Percentiles rank a stretch among this genome's conserved stretches.
Conservation (phyloP, 2,113 vertebrate genomes). For the Nannospalax galili region DNA sequence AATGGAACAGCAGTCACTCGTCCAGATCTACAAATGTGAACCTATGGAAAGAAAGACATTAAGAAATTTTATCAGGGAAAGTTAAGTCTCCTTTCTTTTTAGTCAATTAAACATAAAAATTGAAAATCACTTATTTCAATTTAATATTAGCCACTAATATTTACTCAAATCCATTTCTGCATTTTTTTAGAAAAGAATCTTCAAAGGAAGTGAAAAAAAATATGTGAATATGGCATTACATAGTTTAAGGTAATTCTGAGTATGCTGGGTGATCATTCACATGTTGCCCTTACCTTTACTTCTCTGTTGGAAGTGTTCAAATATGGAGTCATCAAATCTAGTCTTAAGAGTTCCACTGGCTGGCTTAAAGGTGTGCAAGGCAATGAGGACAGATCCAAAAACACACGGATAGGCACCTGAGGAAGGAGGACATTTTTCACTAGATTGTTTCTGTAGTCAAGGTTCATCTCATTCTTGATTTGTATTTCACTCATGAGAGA, state of each 20-base stretch:
- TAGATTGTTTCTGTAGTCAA: neutral
- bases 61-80: conserved; percentile 18
- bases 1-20: conserved; percentile 94
- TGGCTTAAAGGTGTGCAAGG: conserved; percentile 92
- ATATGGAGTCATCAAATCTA: conserved; percentile 94
- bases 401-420: conserved; percentile 96
- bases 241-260: conserved; percentile 1
- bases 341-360: conserved; percentile 91
- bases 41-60: conserved; percentile 83
- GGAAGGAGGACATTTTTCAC: neutral
- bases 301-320: conserved; percentile 90
- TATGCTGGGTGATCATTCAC: neutral
- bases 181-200: conserved; percentile 42
- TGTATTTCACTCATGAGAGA: neutral
- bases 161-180: conserved; percentile 20
- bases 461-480: neutral
- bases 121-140: conserved; percentile 21
- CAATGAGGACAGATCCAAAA: conserved; percentile 94
- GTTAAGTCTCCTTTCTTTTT: neutral
- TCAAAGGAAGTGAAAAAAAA: conserved; percentile 35
- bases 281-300: conserved; percentile 89
- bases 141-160: conserved; percentile 37
- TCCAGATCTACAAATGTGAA: conserved; percentile 89
- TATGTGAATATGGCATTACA: neutral
- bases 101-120: conserved; percentile 32